Conservation (phyloP, 2,797 vertebrate species). For the Melanotaenia nigrans region DNA sequence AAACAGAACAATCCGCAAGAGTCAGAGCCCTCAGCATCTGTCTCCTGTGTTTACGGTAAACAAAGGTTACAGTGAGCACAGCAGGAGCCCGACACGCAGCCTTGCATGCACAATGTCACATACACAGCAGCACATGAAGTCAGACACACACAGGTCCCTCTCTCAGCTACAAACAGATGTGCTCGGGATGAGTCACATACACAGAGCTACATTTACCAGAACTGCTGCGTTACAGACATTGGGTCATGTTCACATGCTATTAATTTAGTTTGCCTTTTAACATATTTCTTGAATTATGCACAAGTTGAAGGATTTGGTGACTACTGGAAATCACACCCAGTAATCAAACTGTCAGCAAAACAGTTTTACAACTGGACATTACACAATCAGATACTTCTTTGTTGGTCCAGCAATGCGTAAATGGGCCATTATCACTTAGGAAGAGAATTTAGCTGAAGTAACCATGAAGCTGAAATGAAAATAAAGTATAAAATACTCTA, state of each 20-base stretch:
- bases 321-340: background rate
- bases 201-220: slow-evolving; percentile 30
- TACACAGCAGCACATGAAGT: slow-evolving; percentile 32
- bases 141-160: slow-evolving; percentile 11
- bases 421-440: background rate
- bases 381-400: no score
- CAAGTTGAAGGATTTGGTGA: background rate
- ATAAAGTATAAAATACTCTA: no score
- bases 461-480: background rate
- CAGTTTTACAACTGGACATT: background rate
- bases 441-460: background rate
- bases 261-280: background rate
- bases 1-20: slow-evolving; percentile 51
- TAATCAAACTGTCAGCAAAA: background rate
- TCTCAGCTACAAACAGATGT: slow-evolving; percentile 56
- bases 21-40: slow-evolving; percentile 49
- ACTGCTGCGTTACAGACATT: slow-evolving; percentile 1
- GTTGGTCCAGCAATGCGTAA: no score
- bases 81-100: slow-evolving; percentile 16
- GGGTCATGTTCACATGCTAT: background rate
- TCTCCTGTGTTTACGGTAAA: slow-evolving; percentile 62
- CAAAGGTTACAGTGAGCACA: slow-evolving; percentile 52
- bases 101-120: slow-evolving; percentile 30
- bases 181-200: slow-evolving; percentile 54
- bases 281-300: background rate